Evolutionary conservation across 2,113 vertebrate species (phyloP), one percentile per base, ranked within the genome.

Genomic region (Casuarius casuarius): DNA sequence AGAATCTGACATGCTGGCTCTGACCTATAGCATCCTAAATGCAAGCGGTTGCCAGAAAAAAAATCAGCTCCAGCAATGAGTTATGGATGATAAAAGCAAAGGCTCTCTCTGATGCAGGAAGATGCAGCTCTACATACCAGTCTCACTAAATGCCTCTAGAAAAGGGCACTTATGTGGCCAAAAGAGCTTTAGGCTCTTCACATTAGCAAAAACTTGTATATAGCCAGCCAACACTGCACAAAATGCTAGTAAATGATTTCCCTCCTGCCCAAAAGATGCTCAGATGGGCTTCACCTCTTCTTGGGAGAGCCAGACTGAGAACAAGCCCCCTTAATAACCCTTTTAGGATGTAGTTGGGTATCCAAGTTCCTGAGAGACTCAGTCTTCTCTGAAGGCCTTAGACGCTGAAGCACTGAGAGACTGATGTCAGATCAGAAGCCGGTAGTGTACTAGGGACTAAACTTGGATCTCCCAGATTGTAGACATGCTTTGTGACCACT

Each of bases 191-290:
- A 56, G 29, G 62, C 56, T 95, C 86, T 65, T 77, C 48, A 58
- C 13, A 8, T 17, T 6, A 63, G 28, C 31, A 63, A 14, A 51
- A 59, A 71, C 18, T 67, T 8, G 48, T 8, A 13, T 1, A 44
- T 7, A 49, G 1, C 6, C 61, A 85, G 40, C 8, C 13, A 63
- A 16, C 0, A 2, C 70, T 48, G 42, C 17, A 31, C 0, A 4
- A 80, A 76, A 67, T 54, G 6, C 18, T 28, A 79, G 28, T 29
- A 31, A 76, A 80, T 17, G 4, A 75, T 77, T 92, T 90, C n/a
- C 29, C 38, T 62, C 49, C 56, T 26, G 10, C 14, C 9, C 58
- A 72, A 51, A 65, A 14, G 18, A 70, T 73, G 29, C 56, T 81
- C 12, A 71, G 31, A 42, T 0, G 0, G 42, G 33, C 5, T 67